A percentile compares a stretch with the other conserved stretches of the same genome.
These are phyloP conservation scores for Panthera uncia DNA, from an alignment of 2,113 vertebrate genomes.

Conservation along the genomic window DNA sequence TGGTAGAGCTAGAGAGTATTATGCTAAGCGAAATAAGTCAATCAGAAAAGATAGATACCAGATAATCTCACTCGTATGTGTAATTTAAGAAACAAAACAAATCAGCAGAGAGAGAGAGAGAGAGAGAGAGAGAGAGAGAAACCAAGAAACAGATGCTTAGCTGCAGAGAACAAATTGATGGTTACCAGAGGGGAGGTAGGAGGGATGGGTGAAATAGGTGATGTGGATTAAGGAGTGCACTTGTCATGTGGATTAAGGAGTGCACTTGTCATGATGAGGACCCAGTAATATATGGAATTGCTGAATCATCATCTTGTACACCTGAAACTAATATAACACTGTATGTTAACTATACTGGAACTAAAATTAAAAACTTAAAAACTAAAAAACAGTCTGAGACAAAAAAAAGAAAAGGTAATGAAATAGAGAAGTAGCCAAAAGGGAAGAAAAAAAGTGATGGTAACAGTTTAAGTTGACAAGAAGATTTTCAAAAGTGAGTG, in stretches of 20 bases:
- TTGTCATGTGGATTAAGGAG: background rate
- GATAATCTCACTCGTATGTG: background rate
- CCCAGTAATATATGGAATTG: background rate
- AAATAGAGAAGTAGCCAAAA: background rate
- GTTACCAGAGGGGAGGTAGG: background rate
- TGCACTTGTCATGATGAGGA: background rate
- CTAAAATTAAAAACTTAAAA: background rate
- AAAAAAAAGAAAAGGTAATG: constrained; percentile 14
- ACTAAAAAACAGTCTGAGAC: background rate
- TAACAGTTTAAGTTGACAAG: background rate
- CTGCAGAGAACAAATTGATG: background rate
- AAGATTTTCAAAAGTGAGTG: constrained; percentile 33
- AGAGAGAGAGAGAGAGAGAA: background rate
- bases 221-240: background rate
- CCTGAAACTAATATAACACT: background rate
- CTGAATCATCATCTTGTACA: background rate
- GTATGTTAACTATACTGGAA: background rate
- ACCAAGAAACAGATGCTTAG: background rate
- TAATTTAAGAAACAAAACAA: background rate
- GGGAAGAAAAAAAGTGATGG: background rate
- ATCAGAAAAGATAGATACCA: background rate
- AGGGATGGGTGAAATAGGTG: background rate
- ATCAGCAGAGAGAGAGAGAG: background rate
- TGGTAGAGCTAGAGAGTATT: background rate
- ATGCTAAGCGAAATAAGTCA: background rate